phyloP scores from a whole-genome alignment of 2,888 invertebrate species.

The Epinotia demarniana region DNA sequence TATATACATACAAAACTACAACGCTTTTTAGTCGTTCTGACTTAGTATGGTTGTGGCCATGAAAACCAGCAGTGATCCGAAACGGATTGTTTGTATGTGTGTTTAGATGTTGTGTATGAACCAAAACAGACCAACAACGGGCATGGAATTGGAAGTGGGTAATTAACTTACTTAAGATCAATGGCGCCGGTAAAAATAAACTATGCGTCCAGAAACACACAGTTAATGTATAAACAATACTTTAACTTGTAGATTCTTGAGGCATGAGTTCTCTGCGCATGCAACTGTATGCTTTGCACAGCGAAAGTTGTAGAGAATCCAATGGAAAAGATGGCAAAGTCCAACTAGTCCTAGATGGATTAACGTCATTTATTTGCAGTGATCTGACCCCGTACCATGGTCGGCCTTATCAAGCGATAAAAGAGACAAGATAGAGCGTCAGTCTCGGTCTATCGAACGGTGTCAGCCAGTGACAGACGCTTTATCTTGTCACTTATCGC shows the following conservation, averaged over 20 bases:
- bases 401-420: too few relatives aligned
- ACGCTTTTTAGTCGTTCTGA: not conserved
- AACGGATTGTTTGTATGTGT: conserved; percentile 30
- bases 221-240: not conserved
- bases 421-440: too few relatives aligned
- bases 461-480: too few relatives aligned
- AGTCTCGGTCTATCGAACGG: too few relatives aligned
- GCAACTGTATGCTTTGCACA: too few relatives aligned
- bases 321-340: too few relatives aligned
- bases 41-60: conserved; percentile 19
- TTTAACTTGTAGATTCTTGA: not conserved
- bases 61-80: conserved; percentile 35
- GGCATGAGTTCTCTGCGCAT: too few relatives aligned
- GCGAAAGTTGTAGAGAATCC: too few relatives aligned
- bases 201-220: conserved; percentile 14
- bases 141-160: conserved; percentile 38
- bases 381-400: too few relatives aligned
- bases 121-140: conserved; percentile 42
- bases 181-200: conserved; percentile 41
- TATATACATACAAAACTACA: not conserved
- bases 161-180: conserved; percentile 44
- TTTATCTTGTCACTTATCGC: too few relatives aligned
- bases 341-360: too few relatives aligned
- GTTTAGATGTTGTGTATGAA: conserved; percentile 36
- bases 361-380: too few relatives aligned